Evolutionary conservation across 2,797 vertebrate species (phyloP).

Genomic region (Acridotheres tristis): DNA sequence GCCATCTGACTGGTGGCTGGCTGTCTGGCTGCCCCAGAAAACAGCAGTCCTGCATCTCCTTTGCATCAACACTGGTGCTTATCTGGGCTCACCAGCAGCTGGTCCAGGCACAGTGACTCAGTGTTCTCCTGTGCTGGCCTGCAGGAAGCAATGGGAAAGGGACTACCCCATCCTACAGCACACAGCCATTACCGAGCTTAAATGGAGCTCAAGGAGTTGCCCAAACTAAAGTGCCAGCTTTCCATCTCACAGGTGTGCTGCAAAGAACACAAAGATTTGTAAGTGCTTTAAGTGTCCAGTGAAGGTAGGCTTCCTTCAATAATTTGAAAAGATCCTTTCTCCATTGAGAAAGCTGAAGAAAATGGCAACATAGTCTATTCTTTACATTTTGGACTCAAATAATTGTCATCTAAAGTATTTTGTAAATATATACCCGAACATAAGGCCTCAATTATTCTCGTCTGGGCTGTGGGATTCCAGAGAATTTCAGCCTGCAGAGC

Average conservation of each 20-base stretch:
- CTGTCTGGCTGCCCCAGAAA: constrained; percentile 5
- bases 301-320: neutral
- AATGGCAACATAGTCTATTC: neutral
- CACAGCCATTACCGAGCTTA: neutral
- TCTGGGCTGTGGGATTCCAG: neutral
- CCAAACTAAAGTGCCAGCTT: neutral
- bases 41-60: neutral
- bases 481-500: neutral
- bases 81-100: neutral
- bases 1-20: neutral
- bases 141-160: neutral
- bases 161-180: neutral
- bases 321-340: neutral
- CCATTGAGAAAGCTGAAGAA: neutral
- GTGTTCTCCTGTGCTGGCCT: neutral
- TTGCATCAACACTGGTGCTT: constrained; percentile 17
- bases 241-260: neutral
- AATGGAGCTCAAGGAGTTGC: neutral
- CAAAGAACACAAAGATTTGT: neutral
- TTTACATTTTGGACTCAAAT: neutral
- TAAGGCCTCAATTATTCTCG: neutral
- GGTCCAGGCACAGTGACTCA: constrained; percentile 16
- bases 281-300: neutral
- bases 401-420: neutral
- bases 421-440: neutral